A percentile compares a stretch with the other conserved stretches of the same genome.
Conservation (phyloP, 2,797 vertebrate species). For the Eutrigla gurnardus region DNA sequence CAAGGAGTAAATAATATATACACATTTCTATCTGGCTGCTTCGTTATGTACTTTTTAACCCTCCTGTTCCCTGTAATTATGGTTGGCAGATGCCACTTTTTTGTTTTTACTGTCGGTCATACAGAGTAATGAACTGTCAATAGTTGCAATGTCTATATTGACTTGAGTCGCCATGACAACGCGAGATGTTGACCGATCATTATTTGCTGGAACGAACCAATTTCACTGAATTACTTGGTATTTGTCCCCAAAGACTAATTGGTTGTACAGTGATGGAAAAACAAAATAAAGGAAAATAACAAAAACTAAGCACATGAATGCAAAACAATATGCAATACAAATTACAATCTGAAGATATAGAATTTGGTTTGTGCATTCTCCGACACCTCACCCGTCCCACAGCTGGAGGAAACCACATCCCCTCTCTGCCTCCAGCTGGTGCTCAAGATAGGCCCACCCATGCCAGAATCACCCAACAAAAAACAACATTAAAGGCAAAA, state of each 20-base stretch:
- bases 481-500: background rate
- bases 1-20: too few species aligned
- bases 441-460: constrained; percentile 2
- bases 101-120: background rate
- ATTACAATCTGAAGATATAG: background rate
- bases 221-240: background rate
- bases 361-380: too few species aligned
- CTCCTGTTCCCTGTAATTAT: background rate
- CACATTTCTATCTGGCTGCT: background rate
- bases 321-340: background rate
- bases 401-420: constrained; percentile 30
- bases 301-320: background rate
- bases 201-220: background rate
- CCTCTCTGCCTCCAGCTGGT: constrained; percentile 27
- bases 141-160: background rate
- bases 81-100: background rate
- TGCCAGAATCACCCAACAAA: background rate
- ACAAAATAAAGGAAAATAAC: background rate
- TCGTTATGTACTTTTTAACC: background rate
- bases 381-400: too few species aligned
- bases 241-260: background rate
- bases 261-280: background rate
- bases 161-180: background rate
- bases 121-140: background rate
- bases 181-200: background rate